These are phyloP conservation scores for Unio delphinus DNA, from an alignment of 2,888 invertebrate species.

Conservation along the genomic window DNA sequence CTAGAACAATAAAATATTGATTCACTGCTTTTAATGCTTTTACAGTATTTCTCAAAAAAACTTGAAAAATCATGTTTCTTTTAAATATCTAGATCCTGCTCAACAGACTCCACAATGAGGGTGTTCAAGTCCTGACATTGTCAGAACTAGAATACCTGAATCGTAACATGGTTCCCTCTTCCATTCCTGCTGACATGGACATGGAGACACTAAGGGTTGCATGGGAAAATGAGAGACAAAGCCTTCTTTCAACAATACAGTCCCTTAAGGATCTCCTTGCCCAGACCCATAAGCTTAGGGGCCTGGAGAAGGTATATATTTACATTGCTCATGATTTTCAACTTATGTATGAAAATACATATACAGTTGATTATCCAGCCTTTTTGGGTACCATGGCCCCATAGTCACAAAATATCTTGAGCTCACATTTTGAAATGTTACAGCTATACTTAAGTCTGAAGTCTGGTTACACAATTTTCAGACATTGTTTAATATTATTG, in stretches of 20 bases:
- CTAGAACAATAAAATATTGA: too few relatives aligned
- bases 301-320: conserved; percentile 41
- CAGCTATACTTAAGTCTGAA: too few relatives aligned
- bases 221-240: conserved; percentile 65
- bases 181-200: conserved; percentile 33
- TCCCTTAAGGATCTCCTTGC: conserved; percentile 66
- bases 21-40: too few relatives aligned
- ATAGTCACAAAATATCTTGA: too few relatives aligned
- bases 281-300: conserved; percentile 53
- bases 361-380: too few relatives aligned
- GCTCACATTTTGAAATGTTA: too few relatives aligned
- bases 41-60: too few relatives aligned
- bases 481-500: too few relatives aligned
- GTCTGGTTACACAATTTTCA: too few relatives aligned
- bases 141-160: conserved; percentile 67
- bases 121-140: conserved; percentile 64
- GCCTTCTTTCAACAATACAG: conserved; percentile 61
- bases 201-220: conserved; percentile 45
- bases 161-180: conserved; percentile 48
- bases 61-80: not conserved
- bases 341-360: too few relatives aligned
- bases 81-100: not conserved
- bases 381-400: too few relatives aligned
- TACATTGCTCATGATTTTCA: too few relatives aligned
- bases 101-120: conserved; percentile 62